Percentiles rank a stretch among this genome's conserved stretches.
phyloP scores from a whole-genome alignment of 2,113 vertebrate species.

The Sturnus vulgaris region DNA sequence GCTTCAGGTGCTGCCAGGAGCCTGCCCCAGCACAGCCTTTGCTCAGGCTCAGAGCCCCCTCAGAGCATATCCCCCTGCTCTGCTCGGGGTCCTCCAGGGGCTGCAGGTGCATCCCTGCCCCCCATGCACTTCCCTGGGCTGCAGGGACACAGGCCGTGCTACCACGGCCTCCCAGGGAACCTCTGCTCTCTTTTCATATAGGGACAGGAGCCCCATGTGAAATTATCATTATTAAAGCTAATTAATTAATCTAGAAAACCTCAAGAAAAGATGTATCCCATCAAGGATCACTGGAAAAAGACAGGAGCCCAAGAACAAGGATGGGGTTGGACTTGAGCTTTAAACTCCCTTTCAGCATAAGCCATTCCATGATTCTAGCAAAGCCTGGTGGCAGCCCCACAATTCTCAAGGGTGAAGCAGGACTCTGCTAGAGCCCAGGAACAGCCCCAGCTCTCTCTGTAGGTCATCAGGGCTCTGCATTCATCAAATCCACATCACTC shows the following conservation, averaged over 20 bases:
- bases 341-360: neutral
- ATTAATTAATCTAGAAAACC: neutral
- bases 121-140: neutral
- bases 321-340: neutral
- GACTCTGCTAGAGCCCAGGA: neutral
- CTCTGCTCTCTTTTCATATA: neutral
- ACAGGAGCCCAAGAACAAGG: neutral
- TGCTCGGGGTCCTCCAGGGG: neutral
- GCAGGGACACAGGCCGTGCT: neutral
- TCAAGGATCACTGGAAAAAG: neutral
- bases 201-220: neutral
- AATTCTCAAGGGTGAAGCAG: neutral
- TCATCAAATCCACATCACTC: neutral
- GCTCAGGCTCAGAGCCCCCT: neutral
- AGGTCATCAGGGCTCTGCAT: neutral
- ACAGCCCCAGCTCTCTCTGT: neutral
- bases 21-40: neutral
- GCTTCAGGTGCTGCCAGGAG: neutral
- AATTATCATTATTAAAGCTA: neutral
- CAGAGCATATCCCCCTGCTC: neutral
- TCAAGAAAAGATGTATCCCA: neutral
- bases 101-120: neutral
- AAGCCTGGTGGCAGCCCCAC: neutral
- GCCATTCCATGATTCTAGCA: neutral
- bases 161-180: neutral